Evolutionary conservation across 2,797 vertebrate genomes (phyloP), one percentile per base, ranked within the genome.

Genomic region (Champsocephalus esox): DNA sequence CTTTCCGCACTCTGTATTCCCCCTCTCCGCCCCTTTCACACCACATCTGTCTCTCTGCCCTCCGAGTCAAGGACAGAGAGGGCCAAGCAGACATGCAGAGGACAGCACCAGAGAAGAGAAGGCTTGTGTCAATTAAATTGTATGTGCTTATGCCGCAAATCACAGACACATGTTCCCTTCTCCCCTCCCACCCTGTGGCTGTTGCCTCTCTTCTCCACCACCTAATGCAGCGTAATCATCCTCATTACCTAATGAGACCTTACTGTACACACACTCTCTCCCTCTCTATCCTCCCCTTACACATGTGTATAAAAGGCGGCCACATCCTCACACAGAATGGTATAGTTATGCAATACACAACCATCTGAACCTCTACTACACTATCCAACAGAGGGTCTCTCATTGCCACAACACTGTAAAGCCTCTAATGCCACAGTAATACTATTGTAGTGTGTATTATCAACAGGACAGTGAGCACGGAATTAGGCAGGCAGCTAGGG

Each of bases 81-180:
- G 83, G 85, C 85, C 83, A 76, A 70, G 83, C 87, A 90, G 88
- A 85, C 90, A 54, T 70, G 55, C 78, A 87, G 82, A 92, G 80
- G 91, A 92, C 87, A 91, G 65, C 86, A 80, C 91, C 90, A 92
- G 81, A 91, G 81, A 79, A 38, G 75, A 62, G 82, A 73, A 77
- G 77, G 86, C 82, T 87, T 89, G 88, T 93, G 92, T 93, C 92
- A 94, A 94, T 93, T 94, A 94, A 93, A 93, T 91, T 91, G 88
- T 92, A 92, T 94, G 92, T 90, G 93, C 93, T 93, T 93, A 93
- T 91, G 80, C 92, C 87, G 84, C 93, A 93, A 93, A 95, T 94
- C 89, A 89, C 85, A 92, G 86, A 89, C 92, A 93, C 89, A 93
- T 93, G 89, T 92, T 90, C 88, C 32, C 61, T 58, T 83, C 76